phyloP scores from a whole-genome alignment of 2,113 vertebrate genomes.

The Carollia perspicillata region DNA sequence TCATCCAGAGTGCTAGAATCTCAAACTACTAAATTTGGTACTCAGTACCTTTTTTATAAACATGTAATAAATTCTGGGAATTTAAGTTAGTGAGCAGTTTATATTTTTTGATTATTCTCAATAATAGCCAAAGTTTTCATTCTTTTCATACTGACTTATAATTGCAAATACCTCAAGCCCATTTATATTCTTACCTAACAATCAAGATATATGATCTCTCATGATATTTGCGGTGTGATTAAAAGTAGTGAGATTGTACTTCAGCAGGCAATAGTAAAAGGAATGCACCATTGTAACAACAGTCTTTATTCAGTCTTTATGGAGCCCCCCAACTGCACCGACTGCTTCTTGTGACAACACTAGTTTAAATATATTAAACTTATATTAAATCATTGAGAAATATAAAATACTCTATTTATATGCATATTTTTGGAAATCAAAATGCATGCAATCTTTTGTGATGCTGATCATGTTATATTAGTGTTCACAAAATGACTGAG shows the following conservation, averaged over 20 bases:
- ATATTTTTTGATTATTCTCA: neutral
- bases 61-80: neutral
- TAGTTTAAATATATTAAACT: neutral
- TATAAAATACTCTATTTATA: neutral
- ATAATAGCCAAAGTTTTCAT: neutral
- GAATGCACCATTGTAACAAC: too few relatives aligned
- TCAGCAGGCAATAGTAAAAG: neutral
- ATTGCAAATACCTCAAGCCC: neutral
- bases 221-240: neutral
- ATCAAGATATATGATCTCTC: neutral
- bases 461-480: neutral
- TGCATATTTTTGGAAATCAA: neutral
- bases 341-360: neutral
- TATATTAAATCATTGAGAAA: neutral
- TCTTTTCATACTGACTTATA: neutral
- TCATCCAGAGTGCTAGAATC: neutral
- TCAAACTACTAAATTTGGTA: neutral
- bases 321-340: neutral
- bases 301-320: neutral
- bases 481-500: neutral
- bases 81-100: neutral
- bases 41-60: neutral
- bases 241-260: neutral
- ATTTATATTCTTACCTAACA: neutral
- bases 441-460: neutral